A percentile compares a stretch with the other conserved stretches of the same genome.
Conservation (phyloP, 2,113 vertebrate genomes). For the Cryptomyrus ogoouensis region DNA sequence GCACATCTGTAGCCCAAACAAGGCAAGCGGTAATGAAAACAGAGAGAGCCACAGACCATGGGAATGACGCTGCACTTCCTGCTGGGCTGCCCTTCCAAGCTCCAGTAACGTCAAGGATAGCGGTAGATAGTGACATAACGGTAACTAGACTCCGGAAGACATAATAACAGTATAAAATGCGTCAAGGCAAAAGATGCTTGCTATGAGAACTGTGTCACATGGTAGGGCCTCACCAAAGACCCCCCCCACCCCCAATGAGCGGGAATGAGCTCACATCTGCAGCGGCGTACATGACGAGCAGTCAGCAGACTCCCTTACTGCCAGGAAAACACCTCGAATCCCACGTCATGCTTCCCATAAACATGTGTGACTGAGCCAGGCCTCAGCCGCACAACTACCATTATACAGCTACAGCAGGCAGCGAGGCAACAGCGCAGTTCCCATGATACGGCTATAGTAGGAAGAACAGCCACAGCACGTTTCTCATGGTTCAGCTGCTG, state of each 20-base stretch:
- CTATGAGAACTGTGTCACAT: background rate
- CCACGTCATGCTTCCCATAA: conserved; percentile 23
- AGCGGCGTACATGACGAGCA: background rate
- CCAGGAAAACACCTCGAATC: background rate
- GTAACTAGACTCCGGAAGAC: conserved; percentile 18
- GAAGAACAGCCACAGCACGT: background rate
- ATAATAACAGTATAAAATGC: conserved; percentile 25
- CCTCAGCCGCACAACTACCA: background rate
- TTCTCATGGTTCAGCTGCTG: conserved; percentile 3
- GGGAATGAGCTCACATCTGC: background rate
- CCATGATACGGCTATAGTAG: background rate
- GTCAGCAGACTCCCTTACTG: background rate
- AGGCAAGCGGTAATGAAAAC: conserved; percentile 44
- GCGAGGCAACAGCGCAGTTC: background rate
- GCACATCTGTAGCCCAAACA: conserved; percentile 53
- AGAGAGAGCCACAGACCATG: conserved; percentile 35
- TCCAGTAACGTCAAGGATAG: conserved; percentile 25
- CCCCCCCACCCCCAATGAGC: background rate
- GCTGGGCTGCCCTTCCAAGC: conserved; percentile 1
- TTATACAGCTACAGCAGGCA: background rate
- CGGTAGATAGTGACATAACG: background rate
- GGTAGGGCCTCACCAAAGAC: background rate
- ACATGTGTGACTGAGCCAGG: conserved; percentile 26
- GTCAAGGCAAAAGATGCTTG: background rate
- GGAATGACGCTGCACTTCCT: conserved; percentile 22